Evolutionary conservation across 2,797 vertebrate genomes (phyloP), one percentile per base, ranked within the genome.

Genomic region (Acanthurus lineatus): DNA sequence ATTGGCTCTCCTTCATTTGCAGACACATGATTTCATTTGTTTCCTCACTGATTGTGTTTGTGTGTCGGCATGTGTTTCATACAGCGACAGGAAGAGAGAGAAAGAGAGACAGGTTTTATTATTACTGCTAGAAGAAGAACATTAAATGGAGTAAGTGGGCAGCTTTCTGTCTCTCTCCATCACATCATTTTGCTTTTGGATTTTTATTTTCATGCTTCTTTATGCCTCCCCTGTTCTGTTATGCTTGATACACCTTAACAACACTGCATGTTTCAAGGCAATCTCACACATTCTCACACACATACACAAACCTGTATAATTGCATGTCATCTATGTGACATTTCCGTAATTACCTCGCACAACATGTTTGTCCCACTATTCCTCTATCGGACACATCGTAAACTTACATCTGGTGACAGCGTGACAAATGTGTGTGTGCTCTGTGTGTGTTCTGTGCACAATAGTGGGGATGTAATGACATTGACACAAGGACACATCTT

Each of bases 401-500:
- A 76, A 79, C 51, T 67, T 25, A 9, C 7, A 11, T 9, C 15
- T 20, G 54, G 49, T 77, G 81, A 80, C 76, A 83, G 72, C 35
- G 59, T 72, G 79, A 81, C 19, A 63, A 19, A 16, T 65, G 67
- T 57, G 57, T 65, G 40, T 75, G 47, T 70, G 35, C 52, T 49
- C 15, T 74, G 60, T 69, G 48, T 25, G 54, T 35, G 56, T 79
- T 35, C 16, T 35, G 44, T 45, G 45, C 3, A 4, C 38, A 40
- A 17, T 10, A 17, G 51, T 47, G 22, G 60, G 60, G 56, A 40
- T n/a, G 44, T 28, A 17, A 58, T 77, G 83, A 86, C 86, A 76
- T 81, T 79, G 79, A 81, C 65, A 76, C 69, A 86, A 88, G 76
- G 85, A 77, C 81, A 59, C 15, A 22, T 66, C 51, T 17, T 79